These are phyloP conservation scores for Drosophila atripex DNA, from an alignment of 2,888 invertebrate species.

Conservation along the genomic window DNA sequence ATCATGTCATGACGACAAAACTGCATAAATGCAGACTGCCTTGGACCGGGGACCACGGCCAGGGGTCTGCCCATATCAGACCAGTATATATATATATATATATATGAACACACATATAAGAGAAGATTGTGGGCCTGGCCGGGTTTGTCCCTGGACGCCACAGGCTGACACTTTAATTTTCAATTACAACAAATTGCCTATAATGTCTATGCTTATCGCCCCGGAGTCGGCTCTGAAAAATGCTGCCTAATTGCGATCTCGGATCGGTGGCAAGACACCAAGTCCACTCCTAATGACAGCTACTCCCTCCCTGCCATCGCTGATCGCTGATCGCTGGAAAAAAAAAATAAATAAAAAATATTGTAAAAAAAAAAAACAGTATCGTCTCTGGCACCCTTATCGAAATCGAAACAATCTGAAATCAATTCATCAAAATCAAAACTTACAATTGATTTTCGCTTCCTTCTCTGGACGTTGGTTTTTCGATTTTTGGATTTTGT, in stretches of 20 bases:
- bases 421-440: constrained; percentile 80
- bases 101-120: no score
- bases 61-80: background rate
- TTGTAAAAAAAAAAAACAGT: no score
- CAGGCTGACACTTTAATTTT: constrained; percentile 80
- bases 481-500: background rate
- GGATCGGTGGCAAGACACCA: constrained; percentile 11
- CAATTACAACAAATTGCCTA: constrained; percentile 80
- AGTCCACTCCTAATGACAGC: constrained; percentile 71
- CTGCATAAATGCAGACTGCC: constrained; percentile 57
- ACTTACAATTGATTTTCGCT: constrained; percentile 72
- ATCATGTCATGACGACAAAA: constrained; percentile 73
- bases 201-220: constrained; percentile 80
- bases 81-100: background rate
- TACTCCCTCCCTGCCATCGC: background rate
- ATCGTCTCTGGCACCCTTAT: constrained; percentile 50
- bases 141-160: constrained; percentile 56
- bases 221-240: constrained; percentile 46
- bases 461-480: background rate
- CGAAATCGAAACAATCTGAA: constrained; percentile 71
- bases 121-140: background rate
- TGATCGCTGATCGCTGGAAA: no score
- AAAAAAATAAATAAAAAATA: no score
- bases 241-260: constrained; percentile 62
- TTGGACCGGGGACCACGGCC: no score